phyloP scores from a whole-genome alignment of 2,797 vertebrate genomes.

The Atherinosoma microstoma region DNA sequence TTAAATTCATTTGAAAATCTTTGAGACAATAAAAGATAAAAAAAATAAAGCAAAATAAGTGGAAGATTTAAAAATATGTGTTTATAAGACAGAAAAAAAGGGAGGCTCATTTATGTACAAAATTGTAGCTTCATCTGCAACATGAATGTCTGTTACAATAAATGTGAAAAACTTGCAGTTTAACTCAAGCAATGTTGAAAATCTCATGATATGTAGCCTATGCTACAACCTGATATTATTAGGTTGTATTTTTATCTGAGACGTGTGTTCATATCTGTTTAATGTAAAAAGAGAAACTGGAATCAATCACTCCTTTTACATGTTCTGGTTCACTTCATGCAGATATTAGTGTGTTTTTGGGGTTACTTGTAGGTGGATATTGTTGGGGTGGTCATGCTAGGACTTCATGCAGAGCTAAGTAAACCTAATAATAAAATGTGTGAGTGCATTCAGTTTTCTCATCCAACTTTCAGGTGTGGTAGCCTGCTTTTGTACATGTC shows the following conservation, averaged over 20 bases:
- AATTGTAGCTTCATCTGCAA: conserved; percentile 40
- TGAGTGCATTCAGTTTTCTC: not conserved
- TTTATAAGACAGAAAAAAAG: conserved; percentile 2
- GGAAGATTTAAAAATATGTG: not conserved
- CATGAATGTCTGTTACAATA: conserved; percentile 47
- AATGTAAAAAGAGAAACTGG: not conserved
- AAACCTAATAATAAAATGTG: not conserved
- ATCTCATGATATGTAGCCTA: not conserved
- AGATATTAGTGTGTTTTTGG: not conserved
- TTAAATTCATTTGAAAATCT: conserved; percentile 17
- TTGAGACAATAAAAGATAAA: conserved; percentile 14
- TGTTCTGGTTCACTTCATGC: not conserved
- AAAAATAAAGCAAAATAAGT: conserved; percentile 3
- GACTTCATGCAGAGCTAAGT: not conserved
- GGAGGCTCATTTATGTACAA: not conserved
- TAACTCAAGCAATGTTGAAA: not conserved
- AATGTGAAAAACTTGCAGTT: conserved; percentile 25
- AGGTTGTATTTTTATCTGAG: not conserved
- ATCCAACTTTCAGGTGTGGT: not conserved
- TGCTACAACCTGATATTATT: conserved; percentile 1
- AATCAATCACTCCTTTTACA: not conserved
- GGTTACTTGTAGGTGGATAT: not conserved
- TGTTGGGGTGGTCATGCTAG: not conserved
- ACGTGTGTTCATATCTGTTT: conserved; percentile 4
- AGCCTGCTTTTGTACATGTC: not conserved